Evolutionary conservation across 2,888 invertebrate genomes (phyloP), one percentile per base, ranked within the genome.

Genomic region (Luperina testacea): DNA sequence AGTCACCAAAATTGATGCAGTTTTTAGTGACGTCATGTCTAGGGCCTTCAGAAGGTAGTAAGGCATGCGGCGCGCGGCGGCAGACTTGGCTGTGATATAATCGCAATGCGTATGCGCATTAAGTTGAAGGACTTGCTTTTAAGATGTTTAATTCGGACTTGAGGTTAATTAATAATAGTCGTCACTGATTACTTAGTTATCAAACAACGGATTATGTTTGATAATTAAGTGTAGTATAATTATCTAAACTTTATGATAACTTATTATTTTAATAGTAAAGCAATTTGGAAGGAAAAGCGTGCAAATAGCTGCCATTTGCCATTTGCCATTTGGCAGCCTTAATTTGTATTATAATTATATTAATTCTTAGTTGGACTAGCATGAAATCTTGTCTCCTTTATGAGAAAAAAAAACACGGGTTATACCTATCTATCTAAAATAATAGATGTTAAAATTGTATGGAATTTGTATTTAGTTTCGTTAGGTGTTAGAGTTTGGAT

Each of bases 61-160:
- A 71, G 80, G 84, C 27, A 86, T 78, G 93, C 92, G 94, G 93
- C 91, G 95, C 77, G 93, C 92, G 94, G 93, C 91, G 95, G 94
- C 91, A 92, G 90, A 92, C 91, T 94, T 94, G 95, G 95, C 96
- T 96, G 96, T 96, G 96, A 96, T 96, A 95, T 90, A 89, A 82
- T 81, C 74, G 89, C 87, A 91, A 81, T 86, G 83, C 77, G 84
- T 77, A 67, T 78, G 90, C 89, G 91, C 83, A 77, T 72, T 80
- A 90, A 91, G 87, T 88, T 84, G 89, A 89, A 83, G 82, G 84
- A 83, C 76, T 89, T 84, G 74, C 75, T 87, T 85, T 85, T 85
- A 90, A 83, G 80, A 78, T 82, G 83, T 80, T 85, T 84, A 75
- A 71, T 80, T 86, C 78, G 72, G 78, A 78, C 24, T 83, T 77